Evolutionary conservation across 1,140 invertebrate species (phyloP).

Genomic region (Anastrepha ludens): DNA sequence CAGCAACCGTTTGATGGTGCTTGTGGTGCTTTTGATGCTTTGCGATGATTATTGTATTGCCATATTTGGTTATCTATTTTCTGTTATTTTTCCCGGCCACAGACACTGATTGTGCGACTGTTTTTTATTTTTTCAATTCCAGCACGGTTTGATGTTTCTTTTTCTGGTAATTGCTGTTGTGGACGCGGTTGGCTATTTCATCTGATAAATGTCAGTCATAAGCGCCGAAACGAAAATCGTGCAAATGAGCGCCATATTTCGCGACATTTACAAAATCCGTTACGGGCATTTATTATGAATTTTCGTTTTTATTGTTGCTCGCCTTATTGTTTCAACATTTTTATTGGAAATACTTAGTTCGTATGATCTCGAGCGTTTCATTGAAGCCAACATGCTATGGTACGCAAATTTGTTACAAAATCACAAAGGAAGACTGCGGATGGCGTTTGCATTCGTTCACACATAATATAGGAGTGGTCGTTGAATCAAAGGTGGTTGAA

Average conservation of each 20-base stretch:
- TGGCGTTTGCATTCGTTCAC: not conserved
- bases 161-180: not conserved
- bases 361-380: not conserved
- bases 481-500: no score
- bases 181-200: constrained; percentile 23
- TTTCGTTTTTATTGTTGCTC: constrained; percentile 41
- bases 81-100: constrained; percentile 28
- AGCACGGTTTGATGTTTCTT: not conserved
- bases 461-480: no score
- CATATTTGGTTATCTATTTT: constrained; percentile 45
- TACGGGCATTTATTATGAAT: constrained; percentile 38
- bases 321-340: constrained; percentile 29
- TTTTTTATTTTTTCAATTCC: not conserved
- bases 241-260: constrained; percentile 48
- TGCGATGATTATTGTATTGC: constrained; percentile 47
- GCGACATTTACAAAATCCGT: constrained; percentile 45
- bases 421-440: not conserved
- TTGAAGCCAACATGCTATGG: not conserved
- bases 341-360: not conserved
- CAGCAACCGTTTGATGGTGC: constrained; percentile 31
- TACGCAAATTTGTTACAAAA: constrained; percentile 41
- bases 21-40: constrained; percentile 46
- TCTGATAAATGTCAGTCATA: constrained; percentile 54
- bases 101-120: not conserved
- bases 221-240: constrained; percentile 42